Evolutionary conservation across 2,888 invertebrate genomes (phyloP).

Genomic region (Amblyteles armatorius): DNA sequence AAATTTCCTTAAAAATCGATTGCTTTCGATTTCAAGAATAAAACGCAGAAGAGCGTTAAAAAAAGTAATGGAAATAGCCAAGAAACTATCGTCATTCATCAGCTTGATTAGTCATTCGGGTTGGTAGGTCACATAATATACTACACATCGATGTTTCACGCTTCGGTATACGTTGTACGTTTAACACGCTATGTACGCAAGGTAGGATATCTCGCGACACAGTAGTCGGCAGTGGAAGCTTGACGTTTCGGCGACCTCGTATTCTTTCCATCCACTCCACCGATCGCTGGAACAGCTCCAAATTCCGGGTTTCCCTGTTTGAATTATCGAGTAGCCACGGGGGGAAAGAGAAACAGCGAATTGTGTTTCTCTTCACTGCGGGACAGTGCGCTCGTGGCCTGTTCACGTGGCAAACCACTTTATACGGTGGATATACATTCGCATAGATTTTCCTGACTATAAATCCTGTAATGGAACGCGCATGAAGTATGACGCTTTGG

Average conservation of each 20-base stretch:
- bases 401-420: conserved; percentile 17
- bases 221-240: conserved; percentile 11
- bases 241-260: conserved; percentile 42
- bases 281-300: conserved; percentile 43
- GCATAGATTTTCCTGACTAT: neutral
- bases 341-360: conserved; percentile 2
- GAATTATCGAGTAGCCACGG: conserved; percentile 38
- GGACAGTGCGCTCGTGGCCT: neutral
- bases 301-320: conserved; percentile 35
- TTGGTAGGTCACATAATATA: conserved; percentile 20
- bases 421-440: neutral
- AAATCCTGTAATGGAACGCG: neutral
- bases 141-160: conserved; percentile 23
- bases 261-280: conserved; percentile 7
- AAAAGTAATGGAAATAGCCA: neutral
- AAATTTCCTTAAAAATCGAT: too few species aligned
- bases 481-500: neutral
- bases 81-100: neutral
- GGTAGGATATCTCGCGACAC: neutral
- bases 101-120: conserved; percentile 20
- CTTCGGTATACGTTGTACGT: neutral
- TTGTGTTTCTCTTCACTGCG: conserved; percentile 25
- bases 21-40: neutral
- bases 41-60: neutral
- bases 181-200: neutral